phyloP scores from a whole-genome alignment of 1,140 invertebrate species.

The Ostrea denselamellosa region DNA sequence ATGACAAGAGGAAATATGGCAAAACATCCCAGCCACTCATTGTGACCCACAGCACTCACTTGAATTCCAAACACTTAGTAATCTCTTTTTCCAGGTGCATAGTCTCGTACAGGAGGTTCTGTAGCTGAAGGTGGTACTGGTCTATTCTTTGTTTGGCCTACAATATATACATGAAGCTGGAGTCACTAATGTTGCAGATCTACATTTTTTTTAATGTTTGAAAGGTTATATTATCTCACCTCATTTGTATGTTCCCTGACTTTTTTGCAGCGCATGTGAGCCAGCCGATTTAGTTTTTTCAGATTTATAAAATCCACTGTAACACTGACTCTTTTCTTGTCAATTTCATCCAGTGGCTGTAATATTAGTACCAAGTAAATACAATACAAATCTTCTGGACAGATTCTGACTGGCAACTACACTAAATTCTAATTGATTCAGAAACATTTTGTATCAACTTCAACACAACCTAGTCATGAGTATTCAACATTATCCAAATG shows the following conservation, averaged over 20 bases:
- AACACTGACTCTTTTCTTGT: constrained; percentile 85
- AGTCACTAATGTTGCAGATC: not conserved
- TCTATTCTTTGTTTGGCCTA: constrained; percentile 92
- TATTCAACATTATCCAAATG: no score
- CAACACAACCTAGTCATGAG: no score
- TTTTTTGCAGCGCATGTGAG: constrained; percentile 91
- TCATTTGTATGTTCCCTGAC: constrained; percentile 86
- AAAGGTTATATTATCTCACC: constrained; percentile 62
- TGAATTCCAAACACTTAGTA: constrained; percentile 94
- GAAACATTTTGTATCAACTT: no score
- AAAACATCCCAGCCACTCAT: not conserved
- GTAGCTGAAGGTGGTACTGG: constrained; percentile 91
- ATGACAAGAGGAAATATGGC: not conserved
- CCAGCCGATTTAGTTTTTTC: constrained; percentile 93
- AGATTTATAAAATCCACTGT: constrained; percentile 88
- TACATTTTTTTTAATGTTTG: not conserved
- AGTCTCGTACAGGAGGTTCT: constrained; percentile 97
- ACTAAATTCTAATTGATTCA: no score
- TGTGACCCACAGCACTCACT: constrained; percentile 80
- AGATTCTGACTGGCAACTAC: no score
- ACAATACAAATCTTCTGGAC: no score
- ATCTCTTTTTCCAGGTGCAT: constrained; percentile 96
- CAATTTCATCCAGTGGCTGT: constrained; percentile 80
- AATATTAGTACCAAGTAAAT: not conserved
- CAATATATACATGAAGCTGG: constrained; percentile 36